Percentiles rank a stretch among this genome's conserved stretches.
These are phyloP conservation scores for Romanogobio albipinnatus DNA, from an alignment of 2,113 vertebrate genomes.

Conservation along the genomic window DNA sequence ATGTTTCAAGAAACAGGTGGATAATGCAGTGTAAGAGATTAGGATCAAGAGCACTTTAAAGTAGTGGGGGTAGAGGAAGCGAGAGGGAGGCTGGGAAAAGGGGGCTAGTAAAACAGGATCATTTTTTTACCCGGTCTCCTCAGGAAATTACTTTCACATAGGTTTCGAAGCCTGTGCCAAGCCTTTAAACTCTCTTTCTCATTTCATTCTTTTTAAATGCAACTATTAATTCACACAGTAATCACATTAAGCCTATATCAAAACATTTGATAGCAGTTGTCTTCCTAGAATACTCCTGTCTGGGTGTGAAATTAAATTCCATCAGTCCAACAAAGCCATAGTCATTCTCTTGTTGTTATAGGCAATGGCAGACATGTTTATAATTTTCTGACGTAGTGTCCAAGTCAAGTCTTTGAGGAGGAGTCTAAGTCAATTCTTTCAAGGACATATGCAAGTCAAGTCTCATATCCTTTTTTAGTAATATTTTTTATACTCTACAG, in stretches of 20 bases:
- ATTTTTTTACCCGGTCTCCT: slow-evolving; percentile 61
- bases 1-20: slow-evolving; percentile 1
- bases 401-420: not conserved
- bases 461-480: not conserved
- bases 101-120: slow-evolving; percentile 54
- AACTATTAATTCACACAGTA: not conserved
- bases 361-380: not conserved
- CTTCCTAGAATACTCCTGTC: too few species aligned
- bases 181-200: slow-evolving; percentile 22
- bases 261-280: too few species aligned
- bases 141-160: slow-evolving; percentile 68
- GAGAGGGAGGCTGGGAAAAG: not conserved
- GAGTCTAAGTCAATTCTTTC: not conserved
- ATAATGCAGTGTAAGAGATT: slow-evolving; percentile 12
- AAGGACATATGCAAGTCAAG: not conserved
- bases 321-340: not conserved
- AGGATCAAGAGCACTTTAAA: not conserved
- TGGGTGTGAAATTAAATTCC: slow-evolving; percentile 19
- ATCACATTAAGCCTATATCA: too few species aligned
- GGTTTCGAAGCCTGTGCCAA: slow-evolving; percentile 58
- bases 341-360: not conserved
- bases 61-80: slow-evolving; percentile 30
- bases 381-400: not conserved
- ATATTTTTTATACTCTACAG: not conserved
- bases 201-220: not conserved